Base-by-base conservation (phyloP, 2,113 vertebrate genomes). In the Festucalex cinctus region DNA sequence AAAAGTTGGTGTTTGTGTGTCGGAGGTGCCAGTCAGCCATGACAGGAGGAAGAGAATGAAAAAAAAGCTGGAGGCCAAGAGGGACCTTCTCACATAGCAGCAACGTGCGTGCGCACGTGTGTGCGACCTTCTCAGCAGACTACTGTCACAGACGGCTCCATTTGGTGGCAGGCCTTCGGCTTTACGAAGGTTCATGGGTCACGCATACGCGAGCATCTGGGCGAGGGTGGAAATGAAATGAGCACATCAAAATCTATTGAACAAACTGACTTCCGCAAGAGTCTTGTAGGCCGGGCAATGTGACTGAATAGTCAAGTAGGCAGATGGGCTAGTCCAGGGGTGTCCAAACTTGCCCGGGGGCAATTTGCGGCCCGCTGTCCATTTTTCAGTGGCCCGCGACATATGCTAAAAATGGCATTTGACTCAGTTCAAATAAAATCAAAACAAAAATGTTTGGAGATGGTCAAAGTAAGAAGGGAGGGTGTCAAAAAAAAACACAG, bases 41-140 rank as follows among this genome's bases (percentile, higher is more conserved):
- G 85, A 87, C 86, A 78, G 73, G 58, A 79, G 68, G 54, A 76
- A n/a, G 83, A 80, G 79, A 87, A 88, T 83, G 83, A 83, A 85
- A 57, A 85, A 86, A 57, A 85, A 86, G 71, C 88, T 56, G 43
- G 64, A 62, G 77, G 86, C 80, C 3, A 46, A 35, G 9, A 70
- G 57, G 80, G 83, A 83, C 86, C 82, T 87, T 87, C 86, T 82
- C 80, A 76, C 83, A 78, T 76, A 78, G 67, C 70, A 69, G 66
- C 72, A 64, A 12, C 49, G 66, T 56, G 59, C 51, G 57, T 51
- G 65, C 37, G 56, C 16, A 63, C 17, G 35, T 46, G 63, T 41
- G 12, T 60, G 39, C 2, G 81, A 87, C 83, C 84, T 88, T 89
- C 84, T 79, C 81, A 65, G 56, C 68, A 80, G 79, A 83, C 77